Conservation (phyloP, 2,888 invertebrate genomes). For the Dryomyza anilis region DNA sequence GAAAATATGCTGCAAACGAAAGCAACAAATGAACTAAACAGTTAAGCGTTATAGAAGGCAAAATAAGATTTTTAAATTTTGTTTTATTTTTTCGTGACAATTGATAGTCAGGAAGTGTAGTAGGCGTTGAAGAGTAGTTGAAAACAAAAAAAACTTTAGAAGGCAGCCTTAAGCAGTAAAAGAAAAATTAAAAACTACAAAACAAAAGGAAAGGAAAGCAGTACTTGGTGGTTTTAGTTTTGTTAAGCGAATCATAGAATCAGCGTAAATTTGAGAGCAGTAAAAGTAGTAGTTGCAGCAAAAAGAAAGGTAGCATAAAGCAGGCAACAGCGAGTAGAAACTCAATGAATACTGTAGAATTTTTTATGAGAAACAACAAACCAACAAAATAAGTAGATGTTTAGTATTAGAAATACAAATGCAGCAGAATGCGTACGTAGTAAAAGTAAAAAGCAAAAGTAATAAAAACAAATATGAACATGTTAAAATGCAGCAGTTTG, state of each 20-base stretch:
- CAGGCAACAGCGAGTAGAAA: conserved; percentile 22
- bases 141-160: too few species aligned
- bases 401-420: too few species aligned
- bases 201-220: conserved; percentile 2
- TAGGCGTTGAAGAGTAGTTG: too few species aligned
- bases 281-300: not conserved
- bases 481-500: conserved; percentile 13
- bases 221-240: too few species aligned
- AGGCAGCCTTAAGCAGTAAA: too few species aligned
- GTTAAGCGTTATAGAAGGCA: too few species aligned
- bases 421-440: conserved; percentile 36
- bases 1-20: too few species aligned
- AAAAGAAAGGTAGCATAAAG: conserved; percentile 17
- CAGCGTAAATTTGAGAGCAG: not conserved
- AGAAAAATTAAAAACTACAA: not conserved
- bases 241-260: too few species aligned
- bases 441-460: conserved; percentile 30
- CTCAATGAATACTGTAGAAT: conserved; percentile 26
- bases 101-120: too few species aligned
- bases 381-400: conserved; percentile 16
- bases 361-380: conserved; percentile 26
- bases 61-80: too few species aligned
- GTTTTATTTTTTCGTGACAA: too few species aligned
- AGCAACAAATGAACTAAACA: too few species aligned
- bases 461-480: conserved; percentile 24